A percentile compares a stretch with the other conserved stretches of the same genome.
These are phyloP conservation scores for Diplazon laetatorius DNA, from an alignment of 2,888 invertebrate genomes.

Conservation along the genomic window DNA sequence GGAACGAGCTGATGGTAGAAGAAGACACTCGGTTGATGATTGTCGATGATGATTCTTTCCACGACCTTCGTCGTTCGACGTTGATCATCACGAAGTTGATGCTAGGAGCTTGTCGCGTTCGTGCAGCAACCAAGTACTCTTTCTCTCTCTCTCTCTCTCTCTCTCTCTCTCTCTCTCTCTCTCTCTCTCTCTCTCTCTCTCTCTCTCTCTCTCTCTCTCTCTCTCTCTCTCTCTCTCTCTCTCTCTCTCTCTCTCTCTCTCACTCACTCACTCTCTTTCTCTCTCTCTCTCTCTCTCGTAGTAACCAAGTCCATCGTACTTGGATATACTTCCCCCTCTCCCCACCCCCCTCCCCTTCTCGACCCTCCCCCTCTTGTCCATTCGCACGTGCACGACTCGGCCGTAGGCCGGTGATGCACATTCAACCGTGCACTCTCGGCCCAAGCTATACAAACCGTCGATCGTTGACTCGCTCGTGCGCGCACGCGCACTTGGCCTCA, in stretches of 20 bases:
- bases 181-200: too few species aligned
- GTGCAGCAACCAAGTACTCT: conserved; percentile 21
- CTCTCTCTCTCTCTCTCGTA: too few species aligned
- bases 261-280: too few species aligned
- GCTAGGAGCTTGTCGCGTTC: conserved; percentile 38
- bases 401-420: conserved; percentile 14
- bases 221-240: too few species aligned
- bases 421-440: conserved; percentile 48
- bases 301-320: too few species aligned
- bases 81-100: conserved; percentile 60
- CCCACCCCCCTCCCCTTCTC: too few species aligned
- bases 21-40: conserved; percentile 29
- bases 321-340: too few species aligned
- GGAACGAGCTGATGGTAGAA: background rate
- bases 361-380: too few species aligned
- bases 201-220: too few species aligned
- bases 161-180: too few species aligned
- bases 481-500: conserved; percentile 40
- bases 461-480: conserved; percentile 22
- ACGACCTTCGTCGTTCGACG: conserved; percentile 37
- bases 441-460: background rate
- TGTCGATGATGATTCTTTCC: conserved; percentile 61
- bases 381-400: conserved; percentile 52
- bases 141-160: conserved; percentile 23
- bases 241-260: too few species aligned